Base-by-base conservation (phyloP, 2,113 vertebrate species). In the Mola mola region DNA sequence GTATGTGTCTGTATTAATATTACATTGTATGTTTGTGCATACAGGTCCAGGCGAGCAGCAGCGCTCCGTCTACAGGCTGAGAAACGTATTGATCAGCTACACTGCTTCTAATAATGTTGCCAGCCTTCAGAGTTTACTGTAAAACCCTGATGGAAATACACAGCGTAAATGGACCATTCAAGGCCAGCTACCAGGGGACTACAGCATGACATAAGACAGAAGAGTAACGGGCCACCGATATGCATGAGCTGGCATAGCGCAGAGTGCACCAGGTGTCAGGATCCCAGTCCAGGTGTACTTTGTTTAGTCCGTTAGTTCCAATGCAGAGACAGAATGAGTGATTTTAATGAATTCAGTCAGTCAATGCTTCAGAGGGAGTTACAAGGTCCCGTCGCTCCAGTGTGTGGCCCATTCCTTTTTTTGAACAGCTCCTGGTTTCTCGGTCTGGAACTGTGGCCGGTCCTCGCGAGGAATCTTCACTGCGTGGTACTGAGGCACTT, bases 401-500 rank as follows among this genome's bases (percentile, higher is more conserved):
- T 86, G 91, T 6, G 92, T 94, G 12, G 92, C 88, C 95, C 95
- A 97, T 60, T 94, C 93, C 81, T 93, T 95, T 85, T 94, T 92
- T 74, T 94, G 88, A 77, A 93, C 88, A 33, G 86, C 91, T 28
- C 92, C 92, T 0, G 88, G 91, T 82, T 94, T 94, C 83, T 93
- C 93, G 9, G 94, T 92, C 19, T 93, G 92, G 85, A 93, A 93
- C 83, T 93, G 93, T 53, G 92, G 93, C 25, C 95, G 87, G 57
- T 96, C 92, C 83, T 95, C 89, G 2, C 92, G 91, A 0, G 93
- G 94, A 81, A 97, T 97, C 93, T 94, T 95, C 49, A 98, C 94
- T 0, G 96, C 95, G 0, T 97, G 94, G 88, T 96, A 93, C 82
- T 94, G 95, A 38, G 96, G 96, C 72, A 97, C 87, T 0, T 92